Evolutionary conservation across 2,888 invertebrate species (phyloP), one percentile per base, ranked within the genome.

Genomic region (Stenchaetothrips biformis): DNA sequence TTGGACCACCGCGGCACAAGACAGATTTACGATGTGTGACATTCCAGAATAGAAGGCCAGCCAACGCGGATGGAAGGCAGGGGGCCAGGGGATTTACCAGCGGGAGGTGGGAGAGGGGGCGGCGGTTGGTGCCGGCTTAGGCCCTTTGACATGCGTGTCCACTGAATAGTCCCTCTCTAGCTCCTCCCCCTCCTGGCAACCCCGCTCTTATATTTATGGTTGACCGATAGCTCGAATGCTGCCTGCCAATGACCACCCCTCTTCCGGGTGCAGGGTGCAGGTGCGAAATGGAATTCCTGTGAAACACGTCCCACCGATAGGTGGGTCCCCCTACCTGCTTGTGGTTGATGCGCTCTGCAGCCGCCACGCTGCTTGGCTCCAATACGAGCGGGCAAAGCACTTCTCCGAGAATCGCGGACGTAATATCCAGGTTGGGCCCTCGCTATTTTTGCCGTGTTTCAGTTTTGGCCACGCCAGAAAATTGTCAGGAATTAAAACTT

Each of bases 21-120:
- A 74, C 67, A 74, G 67, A 74, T 74, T 74, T 74, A 74, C 67
- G 67, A 74, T 74, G 67, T 74, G 67, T 74, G 67, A 74, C 67
- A 74, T 74, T 74, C 67, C 67, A 25, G 67, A 25, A 74, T 74
- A 21, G 67, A 25, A 25, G 67, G 67, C 21, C 7, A 25, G 37
- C 37, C 37, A 37, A 4, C 37, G 37, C 9, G n/a, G 67, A 25
- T 25, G 67, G 25, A 37, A 21, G 62, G n/a, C n/a, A 6, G 16
- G 67, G 67, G 21, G 21, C 11, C 11, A 49, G 53, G 53, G 53
- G 53, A 53, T 53, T 53, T 53, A 53, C 53, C 53, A 53, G 13
- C 16, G 53, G 53, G 13, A 53, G 53, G 16, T 13, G 18, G 53
- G 53, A 13, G 18, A 13, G 53, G 18, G 53, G 53, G 53, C 6